A percentile compares a stretch with the other conserved stretches of the same genome.
Conservation (phyloP, 2,113 vertebrate species). For the Malurus elegans region DNA sequence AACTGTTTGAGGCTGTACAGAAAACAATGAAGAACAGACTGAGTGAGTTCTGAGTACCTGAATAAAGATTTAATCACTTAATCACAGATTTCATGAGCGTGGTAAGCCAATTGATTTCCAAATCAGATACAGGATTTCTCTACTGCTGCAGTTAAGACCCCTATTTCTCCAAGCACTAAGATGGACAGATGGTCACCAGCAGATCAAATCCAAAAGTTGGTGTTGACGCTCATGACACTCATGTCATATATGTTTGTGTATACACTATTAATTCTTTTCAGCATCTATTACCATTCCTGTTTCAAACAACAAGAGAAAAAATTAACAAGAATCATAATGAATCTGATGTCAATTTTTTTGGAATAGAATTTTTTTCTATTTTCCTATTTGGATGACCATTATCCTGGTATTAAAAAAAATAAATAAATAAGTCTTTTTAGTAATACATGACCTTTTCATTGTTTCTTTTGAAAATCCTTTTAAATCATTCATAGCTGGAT, state of each 20-base stretch:
- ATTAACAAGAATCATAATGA: not conserved
- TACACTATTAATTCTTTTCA: not conserved
- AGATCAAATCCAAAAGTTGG: not conserved
- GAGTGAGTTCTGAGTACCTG: not conserved
- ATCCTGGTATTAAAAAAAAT: not conserved
- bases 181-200: not conserved
- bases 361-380: fast-evolving
- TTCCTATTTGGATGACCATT: not conserved
- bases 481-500: not conserved
- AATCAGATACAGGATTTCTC: not conserved
- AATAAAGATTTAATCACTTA: not conserved
- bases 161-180: not conserved
- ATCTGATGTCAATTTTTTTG: not conserved
- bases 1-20: not conserved
- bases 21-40: not conserved
- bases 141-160: not conserved
- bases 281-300: not conserved
- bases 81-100: not conserved
- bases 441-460: not conserved
- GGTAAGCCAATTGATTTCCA: not conserved
- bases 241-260: not conserved
- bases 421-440: not conserved
- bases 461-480: not conserved
- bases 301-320: not conserved
- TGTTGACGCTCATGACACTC: not conserved